A percentile compares a stretch with the other conserved stretches of the same genome.
Evolutionary conservation across 2,888 invertebrate species (phyloP).

Genomic region (Hermodice carunculata): DNA sequence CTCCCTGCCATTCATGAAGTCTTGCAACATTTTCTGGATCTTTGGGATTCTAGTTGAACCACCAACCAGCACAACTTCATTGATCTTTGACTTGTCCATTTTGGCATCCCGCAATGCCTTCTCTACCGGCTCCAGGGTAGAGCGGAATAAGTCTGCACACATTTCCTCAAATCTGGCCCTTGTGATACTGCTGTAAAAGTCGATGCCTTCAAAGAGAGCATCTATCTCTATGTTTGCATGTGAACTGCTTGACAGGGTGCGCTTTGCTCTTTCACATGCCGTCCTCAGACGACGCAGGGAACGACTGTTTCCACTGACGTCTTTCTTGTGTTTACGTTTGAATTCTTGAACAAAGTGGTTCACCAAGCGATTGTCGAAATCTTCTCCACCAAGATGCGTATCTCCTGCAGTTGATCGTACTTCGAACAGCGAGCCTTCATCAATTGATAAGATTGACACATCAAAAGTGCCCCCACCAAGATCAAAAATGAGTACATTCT

Average conservation of each 20-base stretch:
- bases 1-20: constrained; percentile 78
- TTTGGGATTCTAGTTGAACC: constrained; percentile 70
- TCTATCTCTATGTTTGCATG: constrained; percentile 62
- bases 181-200: constrained; percentile 61
- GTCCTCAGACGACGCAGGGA: constrained; percentile 58
- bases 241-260: constrained; percentile 56
- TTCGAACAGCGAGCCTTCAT: constrained; percentile 72
- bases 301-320: constrained; percentile 48
- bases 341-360: constrained; percentile 58
- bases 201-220: constrained; percentile 58
- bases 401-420: constrained; percentile 65
- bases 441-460: constrained; percentile 72
- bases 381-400: constrained; percentile 63
- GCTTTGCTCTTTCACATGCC: constrained; percentile 62
- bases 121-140: constrained; percentile 82
- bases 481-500: constrained; percentile 74
- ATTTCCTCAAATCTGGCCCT: constrained; percentile 64
- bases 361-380: constrained; percentile 60
- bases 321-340: constrained; percentile 55
- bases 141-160: constrained; percentile 66
- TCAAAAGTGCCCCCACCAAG: constrained; percentile 72
- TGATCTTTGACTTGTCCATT: constrained; percentile 81
- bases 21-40: constrained; percentile 61
- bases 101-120: constrained; percentile 84
- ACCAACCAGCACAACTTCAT: constrained; percentile 87